Evolutionary conservation across 2,797 vertebrate species (phyloP), one percentile per base, ranked within the genome.

Genomic region (Enteromius unitaeniatus): DNA sequence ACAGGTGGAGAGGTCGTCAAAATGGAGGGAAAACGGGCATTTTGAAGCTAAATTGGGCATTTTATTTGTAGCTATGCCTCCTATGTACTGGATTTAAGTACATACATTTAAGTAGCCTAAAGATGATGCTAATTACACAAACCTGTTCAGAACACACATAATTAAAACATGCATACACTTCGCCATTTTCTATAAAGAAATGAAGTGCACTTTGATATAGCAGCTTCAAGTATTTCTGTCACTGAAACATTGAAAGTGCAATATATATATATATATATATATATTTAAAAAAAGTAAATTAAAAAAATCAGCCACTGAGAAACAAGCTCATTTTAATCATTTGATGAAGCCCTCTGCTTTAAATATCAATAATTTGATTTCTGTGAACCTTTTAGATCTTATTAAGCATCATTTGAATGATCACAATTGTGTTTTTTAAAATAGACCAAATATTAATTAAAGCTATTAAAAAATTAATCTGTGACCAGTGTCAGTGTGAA

Each of bases 21-120:
- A 78, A 84, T 45, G 53, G 34, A 58, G 75, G 79, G 26, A 78
- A 78, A 45, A 31, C 21, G 69, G 21, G 80, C 42, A 3, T 80
- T 69, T 40, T 40, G 21, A 69, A 37, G 31, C 14, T 21, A n/a
- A 13, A 15, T 31, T 3, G 19, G 3, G 34, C 49, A 49, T 34
- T 23, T 49, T 17, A 5, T 10, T 34, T 17, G 28, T 55, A 37
- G 31, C 23, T 23, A 10, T 6, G 8, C 26, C 31, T 40, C 13
- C 1, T 53, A 6, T n/a, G 19, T 55, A n/a, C 17, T 75, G 28
- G 1, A 17, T 23, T 9, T 17, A 40, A 37, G 17, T 3, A 55
- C n/a, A n/a, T n/a, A n/a, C 1, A 17, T 23, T 9, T 17, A 40
- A 37, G 17, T 3, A 55, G 51, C 51, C 3, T 55, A 10, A 40